Base-by-base conservation (phyloP, 2,113 vertebrate genomes). In the Ammospiza caudacuta region DNA sequence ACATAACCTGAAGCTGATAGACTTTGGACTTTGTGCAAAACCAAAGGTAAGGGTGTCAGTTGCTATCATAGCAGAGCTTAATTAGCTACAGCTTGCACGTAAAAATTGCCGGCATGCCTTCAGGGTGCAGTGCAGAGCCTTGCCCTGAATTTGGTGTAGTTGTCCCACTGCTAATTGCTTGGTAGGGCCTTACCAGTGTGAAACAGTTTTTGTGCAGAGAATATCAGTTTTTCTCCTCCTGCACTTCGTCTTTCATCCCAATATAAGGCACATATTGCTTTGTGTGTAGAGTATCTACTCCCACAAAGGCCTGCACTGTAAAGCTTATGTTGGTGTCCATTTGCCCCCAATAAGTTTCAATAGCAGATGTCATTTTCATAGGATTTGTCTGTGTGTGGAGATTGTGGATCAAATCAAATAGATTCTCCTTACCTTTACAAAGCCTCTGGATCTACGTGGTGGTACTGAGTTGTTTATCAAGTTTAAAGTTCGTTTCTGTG, bases 11-110 rank as follows among this genome's bases (percentile, higher is more conserved):
- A 99, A 99, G 93, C 98, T 99, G 91, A 99, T 99, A 94, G 99
- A 99, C 93, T 99, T 99, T 89, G 99, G 99, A 69, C 98, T 99
- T 39, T 99, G 99, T 96, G 99, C 99, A 90, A 99, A 99, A 97
- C 99, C 99, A 12, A 99, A 99, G 98, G 99, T 99, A 98, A 92
- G 91, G 62, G 10, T 54, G 25, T 76, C 15, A 51, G 16, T 22
- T 72, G 15, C 15, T 76, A 49, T 70, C 33, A 18, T 13, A 47
- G 3, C 9, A 43, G 39, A 43, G 4, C 47, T 61, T 22, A 51
- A n/a, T 43, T 13, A 41, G 27, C n/a, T 92, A 5, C 39, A 37
- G 12, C 11, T 5, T 0, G 0, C 5, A 7, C 9, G 7, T 18
- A 17, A 47, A 58, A 51, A 22, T 5, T 24, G 15, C 9, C 5